Conservation (phyloP, 2,113 vertebrate genomes). For the Porphyrio hochstetteri region DNA sequence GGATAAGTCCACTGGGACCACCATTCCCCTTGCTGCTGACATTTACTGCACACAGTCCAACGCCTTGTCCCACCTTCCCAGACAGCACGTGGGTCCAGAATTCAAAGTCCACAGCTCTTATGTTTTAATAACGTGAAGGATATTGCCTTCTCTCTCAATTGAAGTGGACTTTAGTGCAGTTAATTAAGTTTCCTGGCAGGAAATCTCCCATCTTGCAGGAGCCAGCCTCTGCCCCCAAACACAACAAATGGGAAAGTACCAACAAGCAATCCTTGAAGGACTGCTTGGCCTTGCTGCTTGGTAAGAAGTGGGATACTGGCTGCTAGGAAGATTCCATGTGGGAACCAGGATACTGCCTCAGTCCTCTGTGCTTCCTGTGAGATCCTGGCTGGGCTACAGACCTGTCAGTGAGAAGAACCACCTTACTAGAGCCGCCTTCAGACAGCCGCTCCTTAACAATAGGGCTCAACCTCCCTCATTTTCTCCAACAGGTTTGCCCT, state of each 20-base stretch:
- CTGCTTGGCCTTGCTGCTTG: accelerated
- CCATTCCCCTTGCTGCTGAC: neutral
- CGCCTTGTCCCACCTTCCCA: neutral
- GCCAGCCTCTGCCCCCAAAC: neutral
- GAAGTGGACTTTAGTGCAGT: neutral
- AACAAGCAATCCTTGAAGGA: neutral
- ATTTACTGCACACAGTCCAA: neutral
- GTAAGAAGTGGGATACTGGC: too few species aligned
- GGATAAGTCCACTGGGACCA: neutral
- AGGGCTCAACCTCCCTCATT: neutral
- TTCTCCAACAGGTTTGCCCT: neutral
- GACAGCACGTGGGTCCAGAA: neutral
- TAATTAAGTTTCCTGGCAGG: neutral
- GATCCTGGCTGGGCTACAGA: neutral
- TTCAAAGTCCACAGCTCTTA: neutral
- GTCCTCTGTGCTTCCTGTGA: neutral
- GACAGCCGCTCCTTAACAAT: neutral
- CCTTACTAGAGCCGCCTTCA: neutral
- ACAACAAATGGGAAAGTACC: neutral
- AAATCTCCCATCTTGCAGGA: neutral
- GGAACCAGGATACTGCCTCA: neutral
- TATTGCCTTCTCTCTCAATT: neutral
- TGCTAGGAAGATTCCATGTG: neutral
- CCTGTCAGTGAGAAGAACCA: neutral
- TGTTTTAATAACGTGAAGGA: neutral